Evolutionary conservation across 2,113 vertebrate species (phyloP).

Genomic region (Chrysochloris asiatica): DNA sequence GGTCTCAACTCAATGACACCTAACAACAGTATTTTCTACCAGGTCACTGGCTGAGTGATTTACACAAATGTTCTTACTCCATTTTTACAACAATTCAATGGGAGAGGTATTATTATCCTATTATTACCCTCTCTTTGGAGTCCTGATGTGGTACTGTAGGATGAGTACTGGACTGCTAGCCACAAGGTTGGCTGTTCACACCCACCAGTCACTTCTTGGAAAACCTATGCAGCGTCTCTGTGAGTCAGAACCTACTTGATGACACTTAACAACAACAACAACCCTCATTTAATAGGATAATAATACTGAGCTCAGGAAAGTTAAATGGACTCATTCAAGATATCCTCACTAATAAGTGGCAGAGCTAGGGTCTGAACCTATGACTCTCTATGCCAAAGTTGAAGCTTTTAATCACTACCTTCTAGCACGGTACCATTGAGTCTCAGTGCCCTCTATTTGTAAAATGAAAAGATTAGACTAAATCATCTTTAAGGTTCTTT

Average conservation of each 20-base stretch:
- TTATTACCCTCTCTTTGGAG: no score
- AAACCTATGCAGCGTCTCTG: no score
- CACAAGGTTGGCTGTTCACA: no score
- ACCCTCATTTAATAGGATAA: neutral
- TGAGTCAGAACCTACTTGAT: no score
- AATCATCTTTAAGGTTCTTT: conserved; percentile 22
- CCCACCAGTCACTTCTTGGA: no score
- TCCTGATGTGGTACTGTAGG: no score
- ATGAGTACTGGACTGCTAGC: no score
- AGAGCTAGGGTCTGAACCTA: neutral
- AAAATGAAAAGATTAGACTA: conserved; percentile 40
- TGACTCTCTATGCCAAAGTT: neutral
- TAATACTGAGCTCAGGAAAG: neutral
- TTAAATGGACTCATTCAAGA: neutral
- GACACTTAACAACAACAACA: no score
- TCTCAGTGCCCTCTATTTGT: neutral
- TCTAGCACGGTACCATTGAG: neutral
- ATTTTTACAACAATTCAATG: neutral
- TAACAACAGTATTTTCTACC: neutral
- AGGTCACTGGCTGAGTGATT: neutral
- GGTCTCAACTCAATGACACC: neutral
- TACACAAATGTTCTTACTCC: neutral
- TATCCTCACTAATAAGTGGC: neutral
- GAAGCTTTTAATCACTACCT: neutral
- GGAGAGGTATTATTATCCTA: neutral